phyloP scores from a whole-genome alignment of 2,888 invertebrate genomes.

The Graphium colonna region DNA sequence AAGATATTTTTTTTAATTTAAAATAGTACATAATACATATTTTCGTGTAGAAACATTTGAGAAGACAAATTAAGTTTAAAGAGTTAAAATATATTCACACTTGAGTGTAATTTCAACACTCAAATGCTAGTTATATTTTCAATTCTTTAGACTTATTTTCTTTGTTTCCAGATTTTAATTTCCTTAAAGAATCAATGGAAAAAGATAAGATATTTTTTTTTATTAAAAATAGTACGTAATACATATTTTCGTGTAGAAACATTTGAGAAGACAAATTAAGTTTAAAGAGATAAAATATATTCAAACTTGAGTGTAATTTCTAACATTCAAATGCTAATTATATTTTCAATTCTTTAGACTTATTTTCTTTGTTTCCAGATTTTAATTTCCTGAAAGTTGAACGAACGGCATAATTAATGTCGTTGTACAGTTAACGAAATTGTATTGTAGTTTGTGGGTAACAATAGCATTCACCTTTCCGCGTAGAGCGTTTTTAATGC shows the following conservation, averaged over 20 bases:
- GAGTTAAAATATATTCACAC: too few species aligned
- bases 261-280: too few species aligned
- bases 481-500: neutral
- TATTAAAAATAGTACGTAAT: too few species aligned
- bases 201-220: neutral
- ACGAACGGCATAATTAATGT: neutral
- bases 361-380: neutral
- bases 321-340: neutral
- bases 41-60: too few species aligned
- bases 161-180: neutral
- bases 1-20: too few species aligned
- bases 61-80: too few species aligned
- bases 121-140: neutral
- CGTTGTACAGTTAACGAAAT: constrained; percentile 1
- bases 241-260: too few species aligned
- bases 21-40: too few species aligned
- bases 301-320: too few species aligned
- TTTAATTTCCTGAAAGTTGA: constrained; percentile 4
- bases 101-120: too few species aligned
- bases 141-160: neutral
- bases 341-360: neutral
- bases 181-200: neutral
- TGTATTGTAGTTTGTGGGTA: neutral
- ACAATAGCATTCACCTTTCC: neutral
- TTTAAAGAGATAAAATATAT: too few species aligned